phyloP scores from a whole-genome alignment of 2,888 invertebrate genomes.

The Drosophila cyrtoloma region DNA sequence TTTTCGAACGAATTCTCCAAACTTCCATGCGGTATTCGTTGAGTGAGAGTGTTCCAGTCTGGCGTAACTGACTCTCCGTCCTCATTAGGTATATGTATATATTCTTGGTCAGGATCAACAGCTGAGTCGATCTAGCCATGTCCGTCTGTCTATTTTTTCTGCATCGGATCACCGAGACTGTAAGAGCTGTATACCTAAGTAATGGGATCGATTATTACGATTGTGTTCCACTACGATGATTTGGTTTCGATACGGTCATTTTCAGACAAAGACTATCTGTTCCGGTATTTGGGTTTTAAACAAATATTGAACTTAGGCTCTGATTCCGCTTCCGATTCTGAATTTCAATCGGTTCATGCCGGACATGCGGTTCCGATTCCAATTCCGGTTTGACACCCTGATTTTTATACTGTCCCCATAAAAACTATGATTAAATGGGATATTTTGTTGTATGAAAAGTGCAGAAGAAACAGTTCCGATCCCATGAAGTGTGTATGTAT shows the following conservation, averaged over 20 bases:
- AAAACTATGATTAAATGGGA: fast-evolving
- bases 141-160: background rate
- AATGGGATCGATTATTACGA: background rate
- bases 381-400: background rate
- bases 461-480: background rate
- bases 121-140: background rate
- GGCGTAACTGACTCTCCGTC: background rate
- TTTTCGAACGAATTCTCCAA: background rate
- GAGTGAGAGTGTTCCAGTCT: background rate
- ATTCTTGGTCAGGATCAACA: background rate
- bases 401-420: background rate
- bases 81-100: background rate
- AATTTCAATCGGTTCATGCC: background rate
- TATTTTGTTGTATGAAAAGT: fast-evolving
- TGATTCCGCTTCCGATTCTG: background rate
- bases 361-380: background rate
- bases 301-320: background rate
- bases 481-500: too few relatives aligned
- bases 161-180: background rate
- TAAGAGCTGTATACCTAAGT: background rate
- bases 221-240: background rate
- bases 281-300: background rate
- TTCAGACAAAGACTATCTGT: background rate
- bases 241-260: background rate
- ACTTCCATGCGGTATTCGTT: background rate